Evolutionary conservation across 1,140 invertebrate genomes (phyloP).

Genomic region (Drosophila rufa): DNA sequence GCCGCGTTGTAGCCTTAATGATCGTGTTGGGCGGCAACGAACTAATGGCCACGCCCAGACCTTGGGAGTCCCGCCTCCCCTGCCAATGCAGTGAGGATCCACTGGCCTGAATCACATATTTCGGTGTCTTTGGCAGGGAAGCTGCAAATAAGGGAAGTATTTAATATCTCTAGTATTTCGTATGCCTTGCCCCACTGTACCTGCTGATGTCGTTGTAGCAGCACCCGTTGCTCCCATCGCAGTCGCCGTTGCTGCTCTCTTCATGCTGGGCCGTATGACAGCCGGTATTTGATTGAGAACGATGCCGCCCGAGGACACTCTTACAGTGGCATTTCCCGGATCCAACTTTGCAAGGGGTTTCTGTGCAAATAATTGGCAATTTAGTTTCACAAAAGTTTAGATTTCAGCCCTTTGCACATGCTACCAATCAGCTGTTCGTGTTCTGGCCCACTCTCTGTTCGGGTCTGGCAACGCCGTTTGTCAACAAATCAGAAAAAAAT

Average conservation of each 20-base stretch:
- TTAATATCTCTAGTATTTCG: neutral
- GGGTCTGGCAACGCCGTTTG: slow-evolving; percentile 6
- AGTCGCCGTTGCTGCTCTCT: slow-evolving; percentile 30
- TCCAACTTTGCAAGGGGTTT: slow-evolving; percentile 49
- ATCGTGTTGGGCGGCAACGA: slow-evolving; percentile 77
- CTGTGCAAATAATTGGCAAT: neutral
- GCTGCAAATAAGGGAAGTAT: neutral
- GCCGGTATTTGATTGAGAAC: slow-evolving; percentile 65
- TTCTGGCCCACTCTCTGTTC: neutral
- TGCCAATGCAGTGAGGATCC: slow-evolving; percentile 36
- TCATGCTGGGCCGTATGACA: slow-evolving; percentile 68
- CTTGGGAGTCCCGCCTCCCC: slow-evolving; percentile 15
- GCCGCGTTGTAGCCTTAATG: slow-evolving; percentile 70
- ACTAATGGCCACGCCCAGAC: slow-evolving; percentile 66
- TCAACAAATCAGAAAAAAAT: slow-evolving; percentile 12
- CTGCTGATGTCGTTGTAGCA: neutral
- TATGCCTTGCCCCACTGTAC: slow-evolving; percentile 29
- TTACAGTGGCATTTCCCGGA: neutral
- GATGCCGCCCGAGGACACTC: slow-evolving; percentile 32
- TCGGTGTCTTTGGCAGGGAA: slow-evolving; percentile 55
- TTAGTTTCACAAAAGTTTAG: neutral
- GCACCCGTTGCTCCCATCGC: neutral
- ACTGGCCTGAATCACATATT: slow-evolving; percentile 56
- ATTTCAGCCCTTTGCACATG: slow-evolving; percentile 2
- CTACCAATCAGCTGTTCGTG: slow-evolving; percentile 15